phyloP scores from a whole-genome alignment of 2,113 vertebrate genomes.

The Myotis davidii region DNA sequence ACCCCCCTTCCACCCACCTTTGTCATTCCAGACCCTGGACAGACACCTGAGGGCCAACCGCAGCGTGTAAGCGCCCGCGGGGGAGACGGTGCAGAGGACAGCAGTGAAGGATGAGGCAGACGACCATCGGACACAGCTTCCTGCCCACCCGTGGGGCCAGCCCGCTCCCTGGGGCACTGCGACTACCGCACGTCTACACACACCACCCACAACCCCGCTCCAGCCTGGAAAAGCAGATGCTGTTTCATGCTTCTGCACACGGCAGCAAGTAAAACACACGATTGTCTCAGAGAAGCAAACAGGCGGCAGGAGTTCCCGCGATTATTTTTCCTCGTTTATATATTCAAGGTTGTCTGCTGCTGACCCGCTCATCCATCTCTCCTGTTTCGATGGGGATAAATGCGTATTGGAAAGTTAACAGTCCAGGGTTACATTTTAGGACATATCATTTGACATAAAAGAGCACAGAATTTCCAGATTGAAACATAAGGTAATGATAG shows the following conservation, averaged over 20 bases:
- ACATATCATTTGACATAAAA: not conserved
- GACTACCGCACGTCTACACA: not conserved
- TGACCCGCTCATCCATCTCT: not conserved
- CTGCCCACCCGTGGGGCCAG: not conserved
- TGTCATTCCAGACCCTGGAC: not conserved
- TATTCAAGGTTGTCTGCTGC: not conserved
- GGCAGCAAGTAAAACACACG: not conserved
- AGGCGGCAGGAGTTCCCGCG: not conserved
- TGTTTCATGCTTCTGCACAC: too few species aligned
- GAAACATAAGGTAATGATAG: not conserved
- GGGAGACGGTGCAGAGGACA: not conserved
- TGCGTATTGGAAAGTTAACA: not conserved
- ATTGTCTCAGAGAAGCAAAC: not conserved
- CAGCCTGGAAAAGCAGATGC: not conserved
- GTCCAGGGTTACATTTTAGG: not conserved
- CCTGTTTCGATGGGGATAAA: not conserved
- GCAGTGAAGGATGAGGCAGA: not conserved
- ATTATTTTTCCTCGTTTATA: not conserved
- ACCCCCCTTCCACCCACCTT: not conserved
- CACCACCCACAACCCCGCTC: not conserved
- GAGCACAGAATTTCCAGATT: not conserved
- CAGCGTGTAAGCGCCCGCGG: not conserved
- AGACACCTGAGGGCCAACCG: not conserved
- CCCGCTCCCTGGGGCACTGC: not conserved
- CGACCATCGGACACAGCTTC: not conserved